Conservation (phyloP, 1,140 invertebrate genomes). For the Pinna nobilis region DNA sequence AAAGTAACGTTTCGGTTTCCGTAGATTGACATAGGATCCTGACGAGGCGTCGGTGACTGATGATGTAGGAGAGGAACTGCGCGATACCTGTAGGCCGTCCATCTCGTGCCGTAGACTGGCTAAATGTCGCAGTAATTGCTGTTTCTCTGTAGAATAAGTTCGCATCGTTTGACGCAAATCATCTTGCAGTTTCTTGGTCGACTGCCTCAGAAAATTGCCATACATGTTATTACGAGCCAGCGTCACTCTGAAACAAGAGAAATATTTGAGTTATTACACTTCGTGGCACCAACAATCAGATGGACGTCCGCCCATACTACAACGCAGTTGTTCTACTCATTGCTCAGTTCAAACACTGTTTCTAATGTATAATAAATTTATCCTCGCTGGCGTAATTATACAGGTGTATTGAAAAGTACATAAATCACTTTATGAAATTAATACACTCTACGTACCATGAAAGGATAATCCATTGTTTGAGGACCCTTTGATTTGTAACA, state of each 20-base stretch:
- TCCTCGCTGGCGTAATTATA: no score
- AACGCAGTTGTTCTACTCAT: no score
- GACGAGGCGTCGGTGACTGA: constrained; percentile 12
- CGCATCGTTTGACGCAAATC: constrained; percentile 55
- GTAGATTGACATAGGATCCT: not conserved
- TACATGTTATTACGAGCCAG: constrained; percentile 42
- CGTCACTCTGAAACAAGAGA: constrained; percentile 37
- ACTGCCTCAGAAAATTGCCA: constrained; percentile 33
- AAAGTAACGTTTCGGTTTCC: constrained; percentile 35
- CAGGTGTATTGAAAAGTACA: no score
- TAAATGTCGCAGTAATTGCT: constrained; percentile 48
- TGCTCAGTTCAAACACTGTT: no score
- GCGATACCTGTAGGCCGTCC: constrained; percentile 24
- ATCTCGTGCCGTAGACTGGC: constrained; percentile 43
- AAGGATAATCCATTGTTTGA: no score
- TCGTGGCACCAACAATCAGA: no score
- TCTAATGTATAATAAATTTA: no score
- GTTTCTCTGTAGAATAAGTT: constrained; percentile 50
- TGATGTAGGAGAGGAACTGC: constrained; percentile 27
- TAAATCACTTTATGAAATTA: no score
- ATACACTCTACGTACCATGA: no score
- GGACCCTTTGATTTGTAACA: no score
- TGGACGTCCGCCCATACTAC: no score
- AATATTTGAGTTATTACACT: no score
- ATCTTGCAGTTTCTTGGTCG: constrained; percentile 50